phyloP scores from a whole-genome alignment of 2,797 vertebrate species.

The Perodicticus potto region DNA sequence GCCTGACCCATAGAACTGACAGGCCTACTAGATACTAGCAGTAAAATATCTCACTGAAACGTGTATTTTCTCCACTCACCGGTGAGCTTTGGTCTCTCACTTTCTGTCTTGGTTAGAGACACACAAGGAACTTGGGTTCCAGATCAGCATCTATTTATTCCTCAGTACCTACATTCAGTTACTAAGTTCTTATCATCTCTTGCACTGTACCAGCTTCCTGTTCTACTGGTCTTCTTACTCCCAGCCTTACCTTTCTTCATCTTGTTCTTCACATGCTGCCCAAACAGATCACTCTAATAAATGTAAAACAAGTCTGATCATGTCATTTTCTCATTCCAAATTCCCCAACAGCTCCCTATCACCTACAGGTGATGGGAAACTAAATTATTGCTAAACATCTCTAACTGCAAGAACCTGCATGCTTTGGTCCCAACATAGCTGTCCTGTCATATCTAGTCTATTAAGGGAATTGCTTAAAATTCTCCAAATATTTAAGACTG shows the following conservation, averaged over 20 bases:
- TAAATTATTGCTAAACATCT: background rate
- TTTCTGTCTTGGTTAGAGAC: background rate
- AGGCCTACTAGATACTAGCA: background rate
- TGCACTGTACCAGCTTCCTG: background rate
- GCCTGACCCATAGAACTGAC: background rate
- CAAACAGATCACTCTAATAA: background rate
- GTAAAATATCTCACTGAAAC: background rate
- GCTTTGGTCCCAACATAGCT: slow-evolving; percentile 4
- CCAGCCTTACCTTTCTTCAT: background rate
- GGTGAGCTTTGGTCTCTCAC: background rate
- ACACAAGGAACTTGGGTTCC: background rate
- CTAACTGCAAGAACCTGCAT: slow-evolving; percentile 37
- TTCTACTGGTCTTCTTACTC: background rate
- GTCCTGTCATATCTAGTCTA: slow-evolving; percentile 13
- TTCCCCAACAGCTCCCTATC: slow-evolving; percentile 42
- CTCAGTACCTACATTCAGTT: background rate
- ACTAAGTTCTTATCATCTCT: background rate
- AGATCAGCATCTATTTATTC: background rate
- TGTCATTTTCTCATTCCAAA: slow-evolving; percentile 53
- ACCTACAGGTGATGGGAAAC: slow-evolving; percentile 66
- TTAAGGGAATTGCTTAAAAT: slow-evolving; percentile 42
- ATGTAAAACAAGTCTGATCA: slow-evolving; percentile 58
- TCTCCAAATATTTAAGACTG: background rate
- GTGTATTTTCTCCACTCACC: background rate
- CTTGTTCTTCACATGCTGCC: background rate